Evolutionary conservation across 2,888 invertebrate genomes (phyloP), one percentile per base, ranked within the genome.

Genomic region (Ptilodon capucinus): DNA sequence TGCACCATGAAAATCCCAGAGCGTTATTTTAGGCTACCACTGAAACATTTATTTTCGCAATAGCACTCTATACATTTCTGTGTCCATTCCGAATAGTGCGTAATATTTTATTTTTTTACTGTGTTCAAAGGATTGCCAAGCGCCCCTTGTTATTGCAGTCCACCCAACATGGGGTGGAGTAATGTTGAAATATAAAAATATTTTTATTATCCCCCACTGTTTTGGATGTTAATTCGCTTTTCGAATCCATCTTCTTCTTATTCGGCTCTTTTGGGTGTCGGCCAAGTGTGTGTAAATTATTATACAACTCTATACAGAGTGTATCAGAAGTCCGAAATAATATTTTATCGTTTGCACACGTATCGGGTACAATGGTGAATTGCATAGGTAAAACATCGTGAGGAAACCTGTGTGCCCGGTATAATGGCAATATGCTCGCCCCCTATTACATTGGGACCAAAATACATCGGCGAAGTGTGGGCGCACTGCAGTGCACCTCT

Each of bases 71-170:
- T 53, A 61, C 9, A 62, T 11, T 48, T 74, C 52, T 46, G 23
- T 61, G 72, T 71, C 69, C 69, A 68, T 65, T 66, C 62, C 51
- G 53, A 66, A 64, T 51, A 58, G 70, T 68, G 48, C 52, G 64
- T 69, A 71, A 77, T 76, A 79, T 79, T 76, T 81, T 77, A n/a
- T 78, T 78, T 81, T 77, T 74, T 61, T 57, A 70, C 68, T 67
- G 70, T 71, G 68, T 68, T 70, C 72, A 69, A 71, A 71, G 69
- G 71, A 69, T 76, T 81, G 81, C 80, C 81, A 81, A 80, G 69
- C 71, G 62, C n/a, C 69, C 64, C 62, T 68, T 78, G 79, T 80
- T 81, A 79, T 81, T 76, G 74, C 75, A 71, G 47, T 56, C 30
- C 40, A 48, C 58, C 63, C 63, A 54, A 51, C 64, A 54, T 60